Conservation (phyloP, 1,140 invertebrate genomes). For the Euwallacea similis region DNA sequence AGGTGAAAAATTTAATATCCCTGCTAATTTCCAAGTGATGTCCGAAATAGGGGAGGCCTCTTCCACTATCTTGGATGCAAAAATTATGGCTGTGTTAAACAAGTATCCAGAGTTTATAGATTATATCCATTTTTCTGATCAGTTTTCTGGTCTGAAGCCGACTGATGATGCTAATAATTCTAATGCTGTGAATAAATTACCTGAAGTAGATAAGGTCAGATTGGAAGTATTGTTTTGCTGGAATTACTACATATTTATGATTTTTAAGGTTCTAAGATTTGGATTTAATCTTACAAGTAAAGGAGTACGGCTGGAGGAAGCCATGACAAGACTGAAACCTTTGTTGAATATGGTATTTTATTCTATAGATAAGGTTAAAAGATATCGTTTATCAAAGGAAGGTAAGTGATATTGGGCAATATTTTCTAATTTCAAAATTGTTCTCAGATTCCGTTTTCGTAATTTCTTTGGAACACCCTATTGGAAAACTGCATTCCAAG, state of each 20-base stretch:
- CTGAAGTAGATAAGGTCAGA: slow-evolving; percentile 50
- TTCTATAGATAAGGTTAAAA: slow-evolving; percentile 86
- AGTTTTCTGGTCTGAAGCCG: slow-evolving; percentile 86
- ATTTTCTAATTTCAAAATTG: too few relatives aligned
- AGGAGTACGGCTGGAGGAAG: slow-evolving; percentile 61
- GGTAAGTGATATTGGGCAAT: slow-evolving; percentile 56
- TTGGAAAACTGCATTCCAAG: too few relatives aligned
- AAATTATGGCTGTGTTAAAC: slow-evolving; percentile 77
- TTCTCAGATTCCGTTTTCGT: too few relatives aligned
- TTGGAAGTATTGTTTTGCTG: neutral
- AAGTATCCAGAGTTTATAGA: slow-evolving; percentile 88
- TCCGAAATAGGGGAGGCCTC: slow-evolving; percentile 89
- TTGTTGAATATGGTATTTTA: slow-evolving; percentile 89
- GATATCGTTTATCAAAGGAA: slow-evolving; percentile 90
- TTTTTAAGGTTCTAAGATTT: slow-evolving; percentile 72
- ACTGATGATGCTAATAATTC: slow-evolving; percentile 62
- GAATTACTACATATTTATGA: neutral
- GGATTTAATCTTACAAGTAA: slow-evolving; percentile 78
- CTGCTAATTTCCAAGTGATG: slow-evolving; percentile 77
- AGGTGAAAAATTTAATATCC: slow-evolving; percentile 86
- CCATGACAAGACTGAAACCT: slow-evolving; percentile 75
- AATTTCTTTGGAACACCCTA: too few relatives aligned
- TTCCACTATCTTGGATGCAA: slow-evolving; percentile 79
- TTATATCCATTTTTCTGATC: slow-evolving; percentile 97
- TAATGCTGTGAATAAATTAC: slow-evolving; percentile 47